Evolutionary conservation across 2,888 invertebrate species (phyloP).

Genomic region (Drosophila trichaetosa): DNA sequence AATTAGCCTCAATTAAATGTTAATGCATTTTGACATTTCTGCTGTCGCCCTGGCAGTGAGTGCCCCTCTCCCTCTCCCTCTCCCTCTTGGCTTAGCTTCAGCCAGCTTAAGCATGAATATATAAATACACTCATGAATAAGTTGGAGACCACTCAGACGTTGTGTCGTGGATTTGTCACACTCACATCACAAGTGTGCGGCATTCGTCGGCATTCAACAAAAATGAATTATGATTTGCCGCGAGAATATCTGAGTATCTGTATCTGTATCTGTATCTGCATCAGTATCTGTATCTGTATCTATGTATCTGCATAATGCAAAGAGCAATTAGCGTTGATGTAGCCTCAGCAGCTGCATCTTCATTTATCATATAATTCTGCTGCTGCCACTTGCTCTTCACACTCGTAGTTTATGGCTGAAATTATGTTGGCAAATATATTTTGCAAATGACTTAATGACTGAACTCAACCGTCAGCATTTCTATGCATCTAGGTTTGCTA

Average conservation of each 20-base stretch:
- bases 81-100: not conserved
- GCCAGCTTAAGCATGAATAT: slow-evolving; percentile 33
- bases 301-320: slow-evolving; percentile 34
- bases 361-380: slow-evolving; percentile 68
- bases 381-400: slow-evolving; percentile 42
- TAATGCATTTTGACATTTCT: slow-evolving; percentile 85
- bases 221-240: slow-evolving; percentile 62
- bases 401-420: slow-evolving; percentile 32
- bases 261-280: slow-evolving; percentile 15
- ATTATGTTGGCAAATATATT: slow-evolving; percentile 52
- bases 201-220: slow-evolving; percentile 41
- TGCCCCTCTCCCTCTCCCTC: not conserved
- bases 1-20: slow-evolving; percentile 85
- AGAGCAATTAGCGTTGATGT: slow-evolving; percentile 81
- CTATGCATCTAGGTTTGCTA: no score
- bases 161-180: slow-evolving; percentile 45
- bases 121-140: slow-evolving; percentile 42
- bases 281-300: slow-evolving; percentile 7
- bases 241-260: slow-evolving; percentile 26
- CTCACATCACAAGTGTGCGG: slow-evolving; percentile 23
- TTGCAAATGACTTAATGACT: slow-evolving; percentile 59
- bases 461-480: slow-evolving; percentile 21
- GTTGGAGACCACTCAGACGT: slow-evolving; percentile 28
- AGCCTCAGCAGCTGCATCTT: slow-evolving; percentile 79
- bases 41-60: slow-evolving; percentile 46